Conservation (phyloP, 2,888 invertebrate genomes). For the Galeopsomyia nigrocyanea region DNA sequence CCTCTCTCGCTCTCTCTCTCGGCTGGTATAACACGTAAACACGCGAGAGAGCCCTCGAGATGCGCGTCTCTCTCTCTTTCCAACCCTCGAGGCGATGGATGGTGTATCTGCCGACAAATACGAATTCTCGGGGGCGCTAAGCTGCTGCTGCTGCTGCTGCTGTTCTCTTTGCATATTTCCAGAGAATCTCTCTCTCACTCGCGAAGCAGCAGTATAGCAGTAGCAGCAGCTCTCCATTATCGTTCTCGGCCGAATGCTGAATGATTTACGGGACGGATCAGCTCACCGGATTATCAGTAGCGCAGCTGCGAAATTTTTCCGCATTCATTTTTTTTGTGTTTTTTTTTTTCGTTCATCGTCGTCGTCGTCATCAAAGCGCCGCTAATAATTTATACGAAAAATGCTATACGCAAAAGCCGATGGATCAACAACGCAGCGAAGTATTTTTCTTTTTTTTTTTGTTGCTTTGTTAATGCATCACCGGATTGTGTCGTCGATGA, state of each 20-base stretch:
- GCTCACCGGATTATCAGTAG: slow-evolving; percentile 26
- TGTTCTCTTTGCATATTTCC: slow-evolving; percentile 33
- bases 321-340: neutral
- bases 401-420: too few relatives aligned
- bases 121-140: slow-evolving; percentile 61
- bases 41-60: slow-evolving; percentile 5
- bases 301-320: too few relatives aligned
- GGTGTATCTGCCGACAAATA: slow-evolving; percentile 62
- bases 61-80: neutral
- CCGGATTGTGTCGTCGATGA: too few relatives aligned
- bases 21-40: neutral
- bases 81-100: slow-evolving; percentile 45
- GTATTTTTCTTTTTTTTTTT: too few relatives aligned
- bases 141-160: slow-evolving; percentile 49
- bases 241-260: slow-evolving; percentile 45
- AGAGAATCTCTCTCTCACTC: slow-evolving; percentile 25
- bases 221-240: slow-evolving; percentile 36
- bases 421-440: too few relatives aligned
- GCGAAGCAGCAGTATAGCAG: slow-evolving; percentile 1
- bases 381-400: too few relatives aligned
- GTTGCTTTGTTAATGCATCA: too few relatives aligned
- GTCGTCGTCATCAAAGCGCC: slow-evolving; percentile 11
- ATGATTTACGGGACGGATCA: slow-evolving; percentile 48
- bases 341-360: neutral
- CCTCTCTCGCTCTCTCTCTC: neutral